A percentile compares a stretch with the other conserved stretches of the same genome.
These are phyloP conservation scores for Panurus biarmicus DNA, from an alignment of 2,113 vertebrate species.

Conservation along the genomic window DNA sequence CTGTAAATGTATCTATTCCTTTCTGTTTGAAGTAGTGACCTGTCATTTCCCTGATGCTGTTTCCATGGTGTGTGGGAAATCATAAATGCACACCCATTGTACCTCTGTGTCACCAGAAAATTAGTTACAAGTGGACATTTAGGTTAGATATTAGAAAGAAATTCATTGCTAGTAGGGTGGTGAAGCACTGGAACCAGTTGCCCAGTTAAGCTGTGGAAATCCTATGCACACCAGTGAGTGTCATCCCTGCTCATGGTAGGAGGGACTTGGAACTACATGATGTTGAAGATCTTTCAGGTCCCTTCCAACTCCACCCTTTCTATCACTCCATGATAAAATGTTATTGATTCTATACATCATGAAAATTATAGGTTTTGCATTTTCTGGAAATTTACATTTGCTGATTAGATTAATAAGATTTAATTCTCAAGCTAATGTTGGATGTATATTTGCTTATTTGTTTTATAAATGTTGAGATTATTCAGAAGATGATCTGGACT, in stretches of 20 bases:
- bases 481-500: neutral
- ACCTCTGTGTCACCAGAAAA: neutral
- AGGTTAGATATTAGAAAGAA: neutral
- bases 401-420: neutral
- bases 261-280: neutral
- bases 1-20: neutral
- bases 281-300: neutral
- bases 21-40: neutral
- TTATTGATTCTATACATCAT: neutral
- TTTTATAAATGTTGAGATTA: neutral
- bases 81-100: neutral
- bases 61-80: neutral
- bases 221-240: too few species aligned
- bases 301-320: neutral
- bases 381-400: neutral
- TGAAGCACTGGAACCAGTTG: neutral
- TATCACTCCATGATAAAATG: neutral
- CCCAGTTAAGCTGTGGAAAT: neutral
- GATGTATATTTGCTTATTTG: accelerated
- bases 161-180: neutral
- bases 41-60: neutral
- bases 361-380: neutral
- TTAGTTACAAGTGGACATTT: neutral
- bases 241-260: accelerated
- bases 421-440: neutral